Evolutionary conservation across 1,140 invertebrate genomes (phyloP), one percentile per base, ranked within the genome.

Genomic region (Drosophila paulistorum): DNA sequence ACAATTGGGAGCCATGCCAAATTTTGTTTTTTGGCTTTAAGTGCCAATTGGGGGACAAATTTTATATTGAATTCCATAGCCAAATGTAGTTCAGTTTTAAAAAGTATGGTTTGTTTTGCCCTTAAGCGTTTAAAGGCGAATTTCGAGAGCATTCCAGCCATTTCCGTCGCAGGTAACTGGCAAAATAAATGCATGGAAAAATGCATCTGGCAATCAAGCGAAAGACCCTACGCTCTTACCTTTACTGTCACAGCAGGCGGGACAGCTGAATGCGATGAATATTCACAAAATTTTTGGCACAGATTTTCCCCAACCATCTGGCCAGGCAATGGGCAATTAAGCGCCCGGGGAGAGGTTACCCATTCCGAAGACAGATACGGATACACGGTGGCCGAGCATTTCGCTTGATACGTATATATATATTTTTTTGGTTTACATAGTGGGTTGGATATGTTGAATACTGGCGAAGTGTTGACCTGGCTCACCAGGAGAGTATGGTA

Each of bases 401-500:
- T 59, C n/a, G 57, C 33, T 59, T 59, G 57, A 37, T 20, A n/a
- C n/a, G n/a, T n/a, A 39, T 71, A 71, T 77, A 10, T 37, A 6
- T 35, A 9, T 37, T 71, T 65, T 71, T 77, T 77, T 65, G 66
- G 67, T 71, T 77, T 65, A 77, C 74, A 76, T 65, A 62, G 57
- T 61, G 62, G 39, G 23, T 41, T 10, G 33, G 5, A 17, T 23
- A 55, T 33, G 26, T 17, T 51, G 45, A 7, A 42, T 30, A 30
- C 6, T 30, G 30, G 30, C 6, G 1, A 30, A 7, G 30, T 20
- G 23, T 6, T 30, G 10, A 45, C 23, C 33, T 13, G 2, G n/a
- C 14, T 86, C 48, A 86, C 83, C 84, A 86, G 65, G 42, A 45
- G 26, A 86, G 66, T 45, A 86, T 79, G 68, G 71, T 42, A 59